phyloP scores from a whole-genome alignment of 1,140 invertebrate species.

The Drosophila albomicans region DNA sequence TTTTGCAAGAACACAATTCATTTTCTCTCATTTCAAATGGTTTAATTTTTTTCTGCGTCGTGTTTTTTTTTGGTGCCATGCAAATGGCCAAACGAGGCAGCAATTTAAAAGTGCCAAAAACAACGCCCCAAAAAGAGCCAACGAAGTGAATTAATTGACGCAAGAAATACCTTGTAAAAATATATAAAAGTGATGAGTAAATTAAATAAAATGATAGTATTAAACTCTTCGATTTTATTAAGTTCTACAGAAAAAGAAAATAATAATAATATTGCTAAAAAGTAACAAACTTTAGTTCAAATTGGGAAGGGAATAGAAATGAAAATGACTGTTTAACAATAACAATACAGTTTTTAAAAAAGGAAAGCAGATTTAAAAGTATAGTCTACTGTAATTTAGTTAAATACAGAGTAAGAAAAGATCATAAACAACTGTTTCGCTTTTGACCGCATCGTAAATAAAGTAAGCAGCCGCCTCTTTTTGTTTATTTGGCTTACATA shows the following conservation, averaged over 20 bases:
- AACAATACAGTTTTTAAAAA: no score
- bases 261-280: no score
- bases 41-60: constrained; percentile 20
- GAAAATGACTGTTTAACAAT: no score
- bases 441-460: background rate
- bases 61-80: constrained; percentile 35
- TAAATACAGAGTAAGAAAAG: no score
- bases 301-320: no score
- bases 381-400: background rate
- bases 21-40: constrained; percentile 53
- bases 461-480: background rate
- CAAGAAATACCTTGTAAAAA: constrained; percentile 1
- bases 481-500: background rate
- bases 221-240: no score
- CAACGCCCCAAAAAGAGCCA: constrained; percentile 1
- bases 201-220: no score
- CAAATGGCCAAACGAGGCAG: constrained; percentile 53
- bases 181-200: no score
- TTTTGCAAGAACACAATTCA: constrained; percentile 49
- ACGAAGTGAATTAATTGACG: background rate
- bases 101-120: constrained; percentile 21
- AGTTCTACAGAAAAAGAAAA: no score
- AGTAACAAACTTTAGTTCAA: no score
- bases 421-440: no score
- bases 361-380: no score